Evolutionary conservation across 53 echinoderm and acorn worm genomes (phyloP).

Genomic region (Luidia sarsii): DNA sequence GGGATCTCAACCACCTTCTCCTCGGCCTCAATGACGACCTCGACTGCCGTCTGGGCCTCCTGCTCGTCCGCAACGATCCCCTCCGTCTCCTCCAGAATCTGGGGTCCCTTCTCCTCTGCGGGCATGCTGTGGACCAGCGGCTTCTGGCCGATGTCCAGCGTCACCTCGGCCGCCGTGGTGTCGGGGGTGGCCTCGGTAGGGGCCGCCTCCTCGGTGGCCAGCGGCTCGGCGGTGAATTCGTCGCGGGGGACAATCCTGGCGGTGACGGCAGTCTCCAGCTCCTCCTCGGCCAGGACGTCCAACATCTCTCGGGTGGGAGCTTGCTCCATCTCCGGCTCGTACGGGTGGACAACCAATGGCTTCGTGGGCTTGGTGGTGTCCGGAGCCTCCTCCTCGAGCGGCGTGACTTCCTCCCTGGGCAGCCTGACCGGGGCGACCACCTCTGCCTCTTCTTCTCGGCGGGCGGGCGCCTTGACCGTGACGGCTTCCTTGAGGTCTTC

Average conservation of each 20-base stretch:
- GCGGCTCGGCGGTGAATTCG: conserved; percentile 40
- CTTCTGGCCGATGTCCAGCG: conserved; percentile 16
- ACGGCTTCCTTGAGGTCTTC: conserved; percentile 55
- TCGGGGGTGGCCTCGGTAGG: conserved; percentile 29
- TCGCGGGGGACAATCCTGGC: conserved; percentile 37
- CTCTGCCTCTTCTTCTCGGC: conserved; percentile 48
- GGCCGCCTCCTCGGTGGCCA: conserved; percentile 34
- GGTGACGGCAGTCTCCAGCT: conserved; percentile 35
- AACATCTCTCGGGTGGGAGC: conserved; percentile 16
- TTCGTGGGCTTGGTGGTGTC: conserved; percentile 9
- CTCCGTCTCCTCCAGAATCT: conserved; percentile 37
- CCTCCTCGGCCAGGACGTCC: conserved; percentile 35
- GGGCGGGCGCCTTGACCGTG: conserved; percentile 12
- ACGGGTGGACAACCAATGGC: conserved; percentile 41
- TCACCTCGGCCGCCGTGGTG: conserved; percentile 23
- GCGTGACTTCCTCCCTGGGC: conserved; percentile 45
- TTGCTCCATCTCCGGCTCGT: conserved; percentile 43
- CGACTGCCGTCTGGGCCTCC: conserved; percentile 31
- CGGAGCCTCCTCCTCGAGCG: conserved; percentile 38
- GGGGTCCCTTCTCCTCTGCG: conserved; percentile 31
- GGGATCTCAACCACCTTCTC: conserved; percentile 61
- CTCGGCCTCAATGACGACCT: conserved; percentile 47
- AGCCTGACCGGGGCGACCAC: background rate
- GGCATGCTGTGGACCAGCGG: conserved; percentile 41
- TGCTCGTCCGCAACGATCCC: conserved; percentile 16